phyloP scores from a whole-genome alignment of 1,140 invertebrate species.

The Bombus superbus region DNA sequence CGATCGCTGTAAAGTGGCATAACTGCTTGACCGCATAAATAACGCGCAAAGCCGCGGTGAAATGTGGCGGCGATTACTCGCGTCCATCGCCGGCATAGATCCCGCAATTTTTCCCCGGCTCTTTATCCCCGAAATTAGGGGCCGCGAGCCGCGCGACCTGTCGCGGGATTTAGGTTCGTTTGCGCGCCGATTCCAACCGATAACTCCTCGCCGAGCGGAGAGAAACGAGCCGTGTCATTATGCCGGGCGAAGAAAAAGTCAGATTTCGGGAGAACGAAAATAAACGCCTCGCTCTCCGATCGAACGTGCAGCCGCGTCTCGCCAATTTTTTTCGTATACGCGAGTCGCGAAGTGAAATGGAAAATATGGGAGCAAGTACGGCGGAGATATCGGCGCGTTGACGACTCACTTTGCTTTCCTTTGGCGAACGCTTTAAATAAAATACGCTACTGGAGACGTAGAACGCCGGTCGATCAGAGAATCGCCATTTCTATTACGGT shows the following conservation, averaged over 20 bases:
- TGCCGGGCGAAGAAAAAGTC: constrained; percentile 33
- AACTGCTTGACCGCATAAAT: constrained; percentile 64
- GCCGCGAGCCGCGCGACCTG: constrained; percentile 17
- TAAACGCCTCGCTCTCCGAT: constrained; percentile 40
- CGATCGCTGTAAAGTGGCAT: constrained; percentile 64
- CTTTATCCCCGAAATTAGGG: constrained; percentile 68
- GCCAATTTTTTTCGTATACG: no score
- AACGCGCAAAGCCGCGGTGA: constrained; percentile 57
- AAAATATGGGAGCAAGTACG: no score
- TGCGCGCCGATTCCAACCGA: constrained; percentile 53
- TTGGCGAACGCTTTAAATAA: no score
- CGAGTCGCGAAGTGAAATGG: no score
- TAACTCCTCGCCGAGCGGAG: constrained; percentile 56
- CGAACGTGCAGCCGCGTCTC: no score
- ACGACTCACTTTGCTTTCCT: no score
- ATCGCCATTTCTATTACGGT: no score
- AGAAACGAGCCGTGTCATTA: constrained; percentile 58
- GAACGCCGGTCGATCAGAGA: no score
- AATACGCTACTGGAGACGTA: no score
- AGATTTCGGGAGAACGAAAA: constrained; percentile 55
- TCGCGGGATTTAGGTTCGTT: constrained; percentile 65
- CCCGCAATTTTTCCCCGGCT: constrained; percentile 57
- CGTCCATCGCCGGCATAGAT: constrained; percentile 58
- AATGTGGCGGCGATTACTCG: constrained; percentile 61
- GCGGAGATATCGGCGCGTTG: no score